Base-by-base conservation (phyloP, 1,140 invertebrate species). In the Geopemphigus sp. region DNA sequence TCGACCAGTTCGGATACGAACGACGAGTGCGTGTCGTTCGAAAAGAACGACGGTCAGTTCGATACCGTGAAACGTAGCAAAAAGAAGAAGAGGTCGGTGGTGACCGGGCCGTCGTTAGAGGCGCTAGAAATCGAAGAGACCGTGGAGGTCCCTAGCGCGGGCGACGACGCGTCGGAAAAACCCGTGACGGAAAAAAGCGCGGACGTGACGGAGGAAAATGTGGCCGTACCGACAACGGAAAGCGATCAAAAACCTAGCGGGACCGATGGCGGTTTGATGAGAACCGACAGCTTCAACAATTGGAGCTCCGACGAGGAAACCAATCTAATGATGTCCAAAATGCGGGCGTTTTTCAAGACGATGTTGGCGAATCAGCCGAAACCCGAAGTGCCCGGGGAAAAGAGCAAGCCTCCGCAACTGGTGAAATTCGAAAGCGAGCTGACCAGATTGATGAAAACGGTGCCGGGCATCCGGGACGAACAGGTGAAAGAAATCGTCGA, bases 301-400 rank as follows among this genome's bases (percentile, higher is more conserved):
- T 95, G 94, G 94, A 95, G 93, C 61, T 95, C 94, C 0, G 94
- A 96, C 84, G 94, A 96, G 84, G 94, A 95, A 86, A 95, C 94
- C 1, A 96, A 96, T 85, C 85, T 95, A 12, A 96, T 96, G 94
- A 95, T 96, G 94, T 93, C 91, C 14, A 95, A 95, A 86, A 94
- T 96, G 92, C 87, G 93, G 5, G 93, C 94, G 82, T 94, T 95
- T 84, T 95, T 95, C 85, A 95, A 95, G 85, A 94, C 92, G 29
- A 92, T 95, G 88, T 90, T 95, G 1, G 92, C 84, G 15, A 85
- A 85, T 81, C 90, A 85, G 82, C 32, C 73, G 8, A 82, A 83
- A 82, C 76, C 72, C 1, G 61, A 82, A 15, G 83, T 57, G 26
- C 81, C 83, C 3, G 81, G 81, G 17, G 80, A 82, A 19, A 83